Base-by-base conservation (phyloP, 2,888 invertebrate genomes). In the Branchinecta sandiegonensis region DNA sequence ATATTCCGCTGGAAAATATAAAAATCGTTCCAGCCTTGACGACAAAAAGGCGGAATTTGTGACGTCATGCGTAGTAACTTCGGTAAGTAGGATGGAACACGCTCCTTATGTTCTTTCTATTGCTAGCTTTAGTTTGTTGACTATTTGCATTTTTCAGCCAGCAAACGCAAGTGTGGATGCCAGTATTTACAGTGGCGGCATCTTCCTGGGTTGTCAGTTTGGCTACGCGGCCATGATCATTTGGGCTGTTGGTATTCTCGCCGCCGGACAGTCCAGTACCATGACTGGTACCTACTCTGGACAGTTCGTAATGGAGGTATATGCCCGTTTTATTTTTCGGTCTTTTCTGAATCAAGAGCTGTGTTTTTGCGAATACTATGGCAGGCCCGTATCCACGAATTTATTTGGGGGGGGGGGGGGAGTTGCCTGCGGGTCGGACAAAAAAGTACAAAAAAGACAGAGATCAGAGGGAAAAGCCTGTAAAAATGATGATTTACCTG, bases 221-320 rank as follows among this genome's bases (percentile, higher is more conserved):
- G 90, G 90, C 0, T 78, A 82, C 2, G 82, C 83, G 0, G 88
- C 89, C 12, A 84, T 90, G 86, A 88, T 89, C 74, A 88, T 90
- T 74, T 90, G 90, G 90, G 90, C 87, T 0, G 81, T 89, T 23
- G 90, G 90, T 48, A 87, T 88, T 73, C 77, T 88, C 69, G 90
- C 89, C 46, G 89, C 89, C 47, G 90, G 90, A 47, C 89, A 90
- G 77, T 88, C 88, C 73, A 88, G 88, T 48, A 90, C 90, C 8
- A 88, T 88, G 88, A 88, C 90, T 2, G 87, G 87, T 70, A 90
- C 89, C 0, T 90, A 90, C 76, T 87, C 89, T n/a, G 90, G 90
- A 1, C 90, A 90, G 76, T 90, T 90, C 77, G 86, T 87, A 0
- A 90, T 90, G 90, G 89, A 90, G 78, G 82, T 82, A 74, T 70